Percentiles rank a stretch among this genome's conserved stretches.
These are phyloP conservation scores for Chymomyza fuscimana DNA, from an alignment of 2,888 invertebrate species.

Conservation along the genomic window DNA sequence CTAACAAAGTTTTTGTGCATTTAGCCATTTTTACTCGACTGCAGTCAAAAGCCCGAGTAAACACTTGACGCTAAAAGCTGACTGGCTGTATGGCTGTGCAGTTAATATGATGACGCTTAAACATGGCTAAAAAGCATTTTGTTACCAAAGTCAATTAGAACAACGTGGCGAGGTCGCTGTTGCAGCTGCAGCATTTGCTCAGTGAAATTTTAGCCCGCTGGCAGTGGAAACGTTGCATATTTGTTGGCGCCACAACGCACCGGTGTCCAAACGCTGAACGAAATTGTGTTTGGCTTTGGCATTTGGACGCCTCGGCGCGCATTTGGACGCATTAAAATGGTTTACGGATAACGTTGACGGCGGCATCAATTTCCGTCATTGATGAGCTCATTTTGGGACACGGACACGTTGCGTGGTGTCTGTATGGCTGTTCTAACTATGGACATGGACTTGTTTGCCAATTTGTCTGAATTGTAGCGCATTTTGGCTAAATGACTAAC, in stretches of 20 bases:
- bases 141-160: conserved; percentile 68
- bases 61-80: conserved; percentile 31
- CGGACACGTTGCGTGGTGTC: background rate
- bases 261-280: conserved; percentile 13
- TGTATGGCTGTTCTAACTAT: too few species aligned
- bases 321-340: conserved; percentile 43
- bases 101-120: conserved; percentile 70
- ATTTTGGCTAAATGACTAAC: conserved; percentile 8
- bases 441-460: conserved; percentile 51
- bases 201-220: background rate
- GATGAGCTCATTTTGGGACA: conserved; percentile 42
- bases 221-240: conserved; percentile 41
- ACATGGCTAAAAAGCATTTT: conserved; percentile 68
- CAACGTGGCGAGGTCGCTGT: conserved; percentile 4
- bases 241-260: conserved; percentile 24
- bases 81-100: conserved; percentile 13
- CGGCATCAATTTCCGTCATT: conserved; percentile 16
- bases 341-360: conserved; percentile 22
- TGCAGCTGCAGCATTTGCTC: background rate
- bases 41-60: conserved; percentile 31
- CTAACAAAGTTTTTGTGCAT: conserved; percentile 38
- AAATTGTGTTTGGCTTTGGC: conserved; percentile 59
- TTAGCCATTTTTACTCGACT: background rate
- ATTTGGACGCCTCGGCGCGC: conserved; percentile 42
- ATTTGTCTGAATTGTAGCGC: conserved; percentile 49